Conservation (phyloP, 2,797 vertebrate genomes). For the Sebastes kiyomatsui region DNA sequence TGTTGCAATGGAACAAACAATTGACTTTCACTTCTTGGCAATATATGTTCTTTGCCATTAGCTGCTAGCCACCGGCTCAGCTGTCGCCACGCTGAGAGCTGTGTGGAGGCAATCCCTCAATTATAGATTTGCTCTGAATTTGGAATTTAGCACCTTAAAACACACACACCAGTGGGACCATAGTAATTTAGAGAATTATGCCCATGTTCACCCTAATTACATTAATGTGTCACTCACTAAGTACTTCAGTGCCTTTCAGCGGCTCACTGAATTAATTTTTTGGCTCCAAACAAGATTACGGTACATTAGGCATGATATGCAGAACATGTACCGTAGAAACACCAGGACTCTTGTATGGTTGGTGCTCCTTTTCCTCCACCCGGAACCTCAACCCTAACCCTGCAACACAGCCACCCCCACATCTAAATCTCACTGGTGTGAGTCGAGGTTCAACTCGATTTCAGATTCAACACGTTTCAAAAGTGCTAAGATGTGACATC, state of each 20-base stretch:
- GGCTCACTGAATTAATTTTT: constrained; percentile 8
- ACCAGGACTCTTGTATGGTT: neutral
- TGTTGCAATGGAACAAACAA: no score
- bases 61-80: neutral
- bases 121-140: neutral
- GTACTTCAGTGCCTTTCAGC: constrained; percentile 9
- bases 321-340: neutral
- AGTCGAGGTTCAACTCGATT: neutral
- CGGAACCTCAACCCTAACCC: neutral
- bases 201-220: constrained; percentile 14
- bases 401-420: neutral
- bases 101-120: neutral
- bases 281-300: constrained; percentile 23
- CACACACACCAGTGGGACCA: neutral
- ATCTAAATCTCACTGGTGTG: neutral
- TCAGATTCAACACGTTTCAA: neutral
- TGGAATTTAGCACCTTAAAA: neutral
- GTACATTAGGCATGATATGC: neutral
- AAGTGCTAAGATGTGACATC: neutral
- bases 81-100: neutral
- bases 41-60: neutral
- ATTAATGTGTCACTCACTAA: constrained; percentile 1
- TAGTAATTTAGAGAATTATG: constrained; percentile 6
- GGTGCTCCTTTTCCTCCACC: neutral
- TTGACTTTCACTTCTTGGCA: no score